These are phyloP conservation scores for Beris morrisii DNA, from an alignment of 2,888 invertebrate genomes.

Conservation along the genomic window DNA sequence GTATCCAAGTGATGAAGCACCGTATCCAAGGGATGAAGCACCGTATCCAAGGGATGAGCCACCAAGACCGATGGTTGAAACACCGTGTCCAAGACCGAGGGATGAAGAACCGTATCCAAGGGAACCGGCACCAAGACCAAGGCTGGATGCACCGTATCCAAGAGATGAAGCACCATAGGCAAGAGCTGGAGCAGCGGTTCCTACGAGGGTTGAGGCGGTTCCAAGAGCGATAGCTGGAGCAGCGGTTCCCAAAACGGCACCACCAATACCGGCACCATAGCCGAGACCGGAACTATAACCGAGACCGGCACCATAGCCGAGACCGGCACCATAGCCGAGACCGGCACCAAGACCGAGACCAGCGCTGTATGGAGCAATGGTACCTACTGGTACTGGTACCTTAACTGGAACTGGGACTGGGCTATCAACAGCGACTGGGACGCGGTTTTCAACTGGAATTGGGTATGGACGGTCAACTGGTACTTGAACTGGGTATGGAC, in stretches of 20 bases:
- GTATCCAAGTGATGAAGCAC: slow-evolving; percentile 1
- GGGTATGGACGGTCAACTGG: slow-evolving; percentile 64
- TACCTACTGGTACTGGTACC: slow-evolving; percentile 65
- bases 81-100: slow-evolving; percentile 7
- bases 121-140: no score
- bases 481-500: slow-evolving; percentile 61
- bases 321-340: not conserved
- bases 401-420: slow-evolving; percentile 62
- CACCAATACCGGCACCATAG: not conserved
- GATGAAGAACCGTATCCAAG: not conserved
- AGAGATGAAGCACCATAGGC: slow-evolving; percentile 13
- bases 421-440: slow-evolving; percentile 71
- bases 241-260: not conserved
- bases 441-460: slow-evolving; percentile 70
- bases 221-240: slow-evolving; percentile 14
- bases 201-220: not conserved
- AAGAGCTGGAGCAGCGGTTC: slow-evolving; percentile 19
- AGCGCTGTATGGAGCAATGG: slow-evolving; percentile 40
- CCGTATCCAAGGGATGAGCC: slow-evolving; percentile 15
- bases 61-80: not conserved
- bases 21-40: slow-evolving; percentile 3
- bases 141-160: not conserved
- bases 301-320: no score
- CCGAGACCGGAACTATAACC: not conserved
- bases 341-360: not conserved